phyloP scores from a whole-genome alignment of 35 echinoderm and acorn worm genomes.

The Apostichopus californicus region DNA sequence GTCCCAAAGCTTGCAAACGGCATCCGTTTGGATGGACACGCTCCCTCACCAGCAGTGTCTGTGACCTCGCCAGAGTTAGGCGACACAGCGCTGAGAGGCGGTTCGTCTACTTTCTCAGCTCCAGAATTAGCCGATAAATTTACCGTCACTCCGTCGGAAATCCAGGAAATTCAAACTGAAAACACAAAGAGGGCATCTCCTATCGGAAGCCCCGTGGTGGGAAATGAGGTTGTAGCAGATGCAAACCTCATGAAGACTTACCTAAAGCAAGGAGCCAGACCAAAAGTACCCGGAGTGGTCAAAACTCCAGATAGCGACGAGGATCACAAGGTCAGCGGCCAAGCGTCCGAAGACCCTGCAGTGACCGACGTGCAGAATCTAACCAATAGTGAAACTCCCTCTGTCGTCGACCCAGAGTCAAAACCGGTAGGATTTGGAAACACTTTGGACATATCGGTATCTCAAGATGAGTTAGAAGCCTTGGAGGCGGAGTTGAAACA shows the following conservation, averaged over 20 bases:
- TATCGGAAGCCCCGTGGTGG: neutral
- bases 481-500: conserved; percentile 58
- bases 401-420: conserved; percentile 1
- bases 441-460: conserved; percentile 67
- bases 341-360: neutral
- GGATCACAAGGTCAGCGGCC: conserved; percentile 47
- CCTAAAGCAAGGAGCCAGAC: conserved; percentile 84
- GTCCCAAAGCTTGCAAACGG: conserved; percentile 12
- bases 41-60: neutral
- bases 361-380: neutral
- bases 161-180: conserved; percentile 38
- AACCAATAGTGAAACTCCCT: neutral
- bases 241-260: conserved; percentile 86
- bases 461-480: conserved; percentile 79
- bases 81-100: neutral
- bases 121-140: conserved; percentile 5
- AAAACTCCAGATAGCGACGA: conserved; percentile 42
- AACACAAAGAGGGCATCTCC: conserved; percentile 5
- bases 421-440: conserved; percentile 74
- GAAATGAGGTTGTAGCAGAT: conserved; percentile 17
- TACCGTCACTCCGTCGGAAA: neutral
- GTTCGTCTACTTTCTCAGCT: neutral
- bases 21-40: neutral
- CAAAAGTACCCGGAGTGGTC: conserved; percentile 58
- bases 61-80: neutral